Evolutionary conservation across 2,113 vertebrate genomes (phyloP).

Genomic region (Notechis scutatus): DNA sequence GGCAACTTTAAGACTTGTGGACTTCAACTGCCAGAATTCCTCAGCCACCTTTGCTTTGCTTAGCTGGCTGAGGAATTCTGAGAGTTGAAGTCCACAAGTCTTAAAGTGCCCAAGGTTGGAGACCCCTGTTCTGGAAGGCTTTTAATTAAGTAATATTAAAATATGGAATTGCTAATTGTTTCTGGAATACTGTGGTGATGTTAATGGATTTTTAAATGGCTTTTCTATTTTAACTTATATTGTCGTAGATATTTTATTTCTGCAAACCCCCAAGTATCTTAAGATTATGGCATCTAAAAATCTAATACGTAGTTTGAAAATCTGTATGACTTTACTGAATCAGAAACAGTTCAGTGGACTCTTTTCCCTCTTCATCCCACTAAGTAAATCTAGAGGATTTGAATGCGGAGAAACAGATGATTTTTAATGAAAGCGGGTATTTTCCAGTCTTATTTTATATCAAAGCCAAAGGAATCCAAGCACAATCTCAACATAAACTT

Average conservation of each 20-base stretch:
- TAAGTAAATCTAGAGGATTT: constrained; percentile 2
- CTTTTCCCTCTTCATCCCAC: background rate
- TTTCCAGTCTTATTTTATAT: background rate
- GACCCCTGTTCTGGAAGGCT: background rate
- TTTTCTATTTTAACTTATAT: background rate
- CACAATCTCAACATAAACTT: background rate
- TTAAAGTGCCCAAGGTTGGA: no score
- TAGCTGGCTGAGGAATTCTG: no score
- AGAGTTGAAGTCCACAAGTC: no score
- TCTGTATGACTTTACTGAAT: background rate
- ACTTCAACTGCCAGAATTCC: no score
- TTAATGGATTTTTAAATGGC: background rate
- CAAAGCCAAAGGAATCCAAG: constrained; percentile 24
- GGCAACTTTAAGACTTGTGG: no score
- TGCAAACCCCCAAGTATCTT: background rate
- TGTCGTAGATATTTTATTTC: background rate
- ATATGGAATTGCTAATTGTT: background rate
- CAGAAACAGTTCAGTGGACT: background rate
- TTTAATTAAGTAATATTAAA: background rate
- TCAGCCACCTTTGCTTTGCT: no score
- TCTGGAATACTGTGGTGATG: background rate
- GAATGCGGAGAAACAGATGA: background rate
- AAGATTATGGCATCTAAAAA: background rate
- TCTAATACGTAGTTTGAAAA: background rate
- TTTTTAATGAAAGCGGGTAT: constrained; percentile 31